Base-by-base conservation (phyloP, 2,888 invertebrate species). In the Nesidiocoris tenuis region DNA sequence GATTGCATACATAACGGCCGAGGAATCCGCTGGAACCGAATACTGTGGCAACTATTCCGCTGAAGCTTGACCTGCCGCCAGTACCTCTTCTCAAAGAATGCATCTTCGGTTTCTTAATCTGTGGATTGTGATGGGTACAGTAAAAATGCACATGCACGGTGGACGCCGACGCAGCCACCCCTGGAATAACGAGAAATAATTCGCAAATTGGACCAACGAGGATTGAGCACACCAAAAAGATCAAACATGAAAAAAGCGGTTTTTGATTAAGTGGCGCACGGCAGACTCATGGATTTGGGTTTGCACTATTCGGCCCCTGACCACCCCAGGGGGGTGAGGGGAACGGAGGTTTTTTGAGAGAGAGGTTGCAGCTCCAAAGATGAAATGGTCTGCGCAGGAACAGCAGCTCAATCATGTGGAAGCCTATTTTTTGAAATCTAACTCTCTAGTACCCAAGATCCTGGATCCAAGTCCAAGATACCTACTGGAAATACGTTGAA, bases 21-120 rank as follows among this genome's bases (percentile, higher is more conserved):
- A 98, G 85, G 82, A 95, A 95, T 1, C 98, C 98, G 54, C 91
- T 90, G 75, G 90, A 89, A 70, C 98, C 98, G 84, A 98, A 98
- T 0, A 99, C 93, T n/a, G 99, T 99, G n/a, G 95, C 96, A 1
- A 98, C 96, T 74, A 94, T 87, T 0, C 99, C 99, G 85, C 93
- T 98, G 84, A 98, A 99, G 82, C 97, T 98, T 80, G 93, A 92
- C 54, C 99, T 90, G 18, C 98, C 98, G 16, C 95, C 95, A 19
- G 94, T 93, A 24, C 95, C 95, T 79, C 91, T 87, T 83, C 91
- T 93, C 82, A 93, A 86, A 0, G 88, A 85, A 7, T 91, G 74
- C n/a, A 81, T 65, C 1, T 78, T 78, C 1, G 81, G 78, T 18
- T 80, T 81, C 63, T 81, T 81, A 16, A 81, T 80, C 2, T 77